Percentiles rank a stretch among this genome's conserved stretches.
Evolutionary conservation across 2,797 vertebrate species (phyloP).

Genomic region (Pangasius mekongensis): DNA sequence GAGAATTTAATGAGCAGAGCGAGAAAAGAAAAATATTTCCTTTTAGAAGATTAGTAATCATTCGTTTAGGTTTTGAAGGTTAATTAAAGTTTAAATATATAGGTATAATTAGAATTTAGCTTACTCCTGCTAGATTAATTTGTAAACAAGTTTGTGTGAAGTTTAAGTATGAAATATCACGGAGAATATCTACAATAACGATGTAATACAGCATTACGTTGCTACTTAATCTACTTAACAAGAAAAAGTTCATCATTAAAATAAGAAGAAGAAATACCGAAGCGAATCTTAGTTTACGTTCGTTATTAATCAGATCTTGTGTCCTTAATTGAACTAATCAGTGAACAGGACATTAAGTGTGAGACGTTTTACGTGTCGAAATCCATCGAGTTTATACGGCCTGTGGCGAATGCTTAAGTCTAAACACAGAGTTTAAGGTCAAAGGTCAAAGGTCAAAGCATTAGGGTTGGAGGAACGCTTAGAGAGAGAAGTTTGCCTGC

Average conservation of each 20-base stretch:
- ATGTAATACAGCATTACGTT: background rate
- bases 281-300: background rate
- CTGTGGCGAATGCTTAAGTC: background rate
- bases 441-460: background rate
- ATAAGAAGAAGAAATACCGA: background rate
- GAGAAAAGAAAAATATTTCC: background rate
- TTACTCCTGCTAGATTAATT: background rate
- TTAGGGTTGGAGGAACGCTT: background rate
- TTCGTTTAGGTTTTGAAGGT: no score
- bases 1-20: background rate
- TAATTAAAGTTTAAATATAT: no score
- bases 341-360: background rate
- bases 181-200: background rate
- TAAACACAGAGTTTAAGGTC: background rate
- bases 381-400: background rate
- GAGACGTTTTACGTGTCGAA: background rate
- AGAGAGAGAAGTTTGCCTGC: background rate
- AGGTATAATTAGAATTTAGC: background rate
- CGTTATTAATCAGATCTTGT: background rate
- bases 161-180: background rate
- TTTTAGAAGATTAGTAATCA: background rate
- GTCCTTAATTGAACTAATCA: background rate
- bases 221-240: background rate
- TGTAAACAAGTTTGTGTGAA: background rate
- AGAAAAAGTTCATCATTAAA: background rate